These are phyloP conservation scores for Acrocephalus arundinaceus DNA, from an alignment of 2,113 vertebrate genomes.

Conservation along the genomic window DNA sequence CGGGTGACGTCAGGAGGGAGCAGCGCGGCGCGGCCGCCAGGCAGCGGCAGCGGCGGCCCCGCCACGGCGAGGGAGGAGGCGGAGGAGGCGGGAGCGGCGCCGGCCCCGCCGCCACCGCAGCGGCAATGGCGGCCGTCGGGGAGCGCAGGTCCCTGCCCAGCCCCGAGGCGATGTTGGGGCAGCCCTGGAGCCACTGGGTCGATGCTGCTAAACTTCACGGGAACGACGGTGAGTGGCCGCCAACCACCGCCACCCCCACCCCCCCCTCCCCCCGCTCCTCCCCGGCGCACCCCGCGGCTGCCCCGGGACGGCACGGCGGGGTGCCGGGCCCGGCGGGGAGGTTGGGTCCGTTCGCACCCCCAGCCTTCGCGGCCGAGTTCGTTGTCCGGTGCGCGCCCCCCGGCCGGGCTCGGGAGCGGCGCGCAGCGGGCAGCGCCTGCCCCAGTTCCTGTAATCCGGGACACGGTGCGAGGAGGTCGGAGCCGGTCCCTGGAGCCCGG, in stretches of 20 bases:
- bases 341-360: not conserved
- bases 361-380: not conserved
- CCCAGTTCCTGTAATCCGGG: constrained; percentile 61
- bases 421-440: not conserved
- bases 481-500: not conserved
- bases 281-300: not conserved
- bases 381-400: constrained; percentile 10
- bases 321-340: not conserved
- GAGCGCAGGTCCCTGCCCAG: constrained; percentile 94
- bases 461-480: not conserved
- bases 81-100: constrained; percentile 47
- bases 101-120: constrained; percentile 70
- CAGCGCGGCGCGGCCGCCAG: constrained; percentile 87
- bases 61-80: constrained; percentile 64
- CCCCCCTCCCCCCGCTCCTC: not conserved
- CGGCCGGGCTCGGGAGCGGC: not conserved
- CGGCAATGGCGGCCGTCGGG: constrained; percentile 92
- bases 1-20: constrained; percentile 96
- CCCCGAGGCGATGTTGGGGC: constrained; percentile 94
- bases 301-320: not conserved
- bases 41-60: constrained; percentile 80
- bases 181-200: constrained; percentile 95
- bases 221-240: constrained; percentile 88
- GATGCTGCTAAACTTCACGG: constrained; percentile 92
- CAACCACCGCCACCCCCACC: not conserved